Evolutionary conservation across 2,888 invertebrate genomes (phyloP), one percentile per base, ranked within the genome.

Genomic region (Cacoxenus indagator): DNA sequence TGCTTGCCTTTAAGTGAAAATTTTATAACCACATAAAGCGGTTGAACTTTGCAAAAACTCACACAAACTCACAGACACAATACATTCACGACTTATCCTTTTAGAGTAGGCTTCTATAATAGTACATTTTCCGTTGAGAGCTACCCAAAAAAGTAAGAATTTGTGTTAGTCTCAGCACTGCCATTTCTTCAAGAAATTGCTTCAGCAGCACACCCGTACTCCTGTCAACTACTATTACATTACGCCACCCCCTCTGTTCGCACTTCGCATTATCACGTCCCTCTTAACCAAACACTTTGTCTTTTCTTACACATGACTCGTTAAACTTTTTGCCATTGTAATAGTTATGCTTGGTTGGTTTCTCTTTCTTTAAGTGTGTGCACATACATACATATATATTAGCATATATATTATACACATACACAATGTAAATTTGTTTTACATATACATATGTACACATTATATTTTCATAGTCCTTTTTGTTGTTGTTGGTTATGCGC

Each of bases 291-390:
- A 37, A 37, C 37, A 37, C 37, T 37, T 37, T 37, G 37, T 37
- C 37, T 57, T 9, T 17, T 48, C 72, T 72, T 73, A 75, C 77
- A 73, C 75, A 80, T 77, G 82, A 80, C 76, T 82, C 77, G 82
- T 78, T 78, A 75, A 82, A 82, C 82, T 82, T 81, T 81, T 77
- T 81, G 75, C 73, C 70, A 78, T 82, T 82, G 82, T 82, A 76
- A 80, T 78, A 81, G 78, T 81, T 80, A 68, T 82, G 78, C 81
- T 78, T 73, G 78, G 82, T 73, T 81, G 81, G 73, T 72, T 77
- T 76, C 72, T 71, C 59, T 75, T 74, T 71, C 19, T 64, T 27
- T 66, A 27, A 64, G 24, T 68, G 26, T 45, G n/a, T 26, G 19
- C 46, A 26, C 43, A 22, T 37, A 31, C 22, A 45, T 48, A 51